phyloP scores from a whole-genome alignment of 2,113 vertebrate genomes.

The Psephotus haematonotus region DNA sequence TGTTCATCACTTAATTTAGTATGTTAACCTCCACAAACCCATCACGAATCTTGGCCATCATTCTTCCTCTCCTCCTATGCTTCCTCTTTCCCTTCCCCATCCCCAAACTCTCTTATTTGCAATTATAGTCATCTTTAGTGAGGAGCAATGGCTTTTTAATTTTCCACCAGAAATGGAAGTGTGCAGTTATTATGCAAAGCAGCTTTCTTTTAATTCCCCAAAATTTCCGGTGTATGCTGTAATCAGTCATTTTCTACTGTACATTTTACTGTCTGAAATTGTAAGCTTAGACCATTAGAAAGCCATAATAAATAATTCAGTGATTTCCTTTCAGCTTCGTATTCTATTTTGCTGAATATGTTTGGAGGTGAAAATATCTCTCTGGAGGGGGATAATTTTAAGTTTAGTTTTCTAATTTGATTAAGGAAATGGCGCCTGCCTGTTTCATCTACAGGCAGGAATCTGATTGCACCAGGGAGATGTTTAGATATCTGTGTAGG shows the following conservation, averaged over 20 bases:
- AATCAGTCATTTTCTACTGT: slow-evolving; percentile 54
- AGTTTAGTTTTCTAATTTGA: slow-evolving; percentile 74
- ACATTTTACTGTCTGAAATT: neutral
- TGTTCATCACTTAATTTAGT: neutral
- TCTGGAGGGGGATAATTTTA: slow-evolving; percentile 66
- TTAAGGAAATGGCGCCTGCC: slow-evolving; percentile 54
- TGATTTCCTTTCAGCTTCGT: slow-evolving; percentile 66
- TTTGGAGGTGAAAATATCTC: slow-evolving; percentile 67
- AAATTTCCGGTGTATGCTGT: slow-evolving; percentile 61
- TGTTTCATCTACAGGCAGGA: slow-evolving; percentile 2
- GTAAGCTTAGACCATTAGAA: slow-evolving; percentile 13
- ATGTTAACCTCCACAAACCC: neutral
- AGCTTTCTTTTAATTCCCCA: slow-evolving; percentile 54
- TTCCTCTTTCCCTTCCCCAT: neutral
- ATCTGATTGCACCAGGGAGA: slow-evolving; percentile 34
- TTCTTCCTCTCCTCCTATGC: neutral
- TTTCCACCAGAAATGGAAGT: slow-evolving; percentile 44
- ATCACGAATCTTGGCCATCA: neutral
- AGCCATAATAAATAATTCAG: slow-evolving; percentile 58
- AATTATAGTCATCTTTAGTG: neutral
- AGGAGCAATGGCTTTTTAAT: slow-evolving; percentile 56
- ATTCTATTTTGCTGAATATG: slow-evolving; percentile 38
- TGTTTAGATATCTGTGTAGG: slow-evolving; percentile 65
- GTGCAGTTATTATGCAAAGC: slow-evolving; percentile 56
- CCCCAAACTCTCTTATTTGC: slow-evolving; percentile 28